A percentile compares a stretch with the other conserved stretches of the same genome.
Conservation (phyloP, 37 sponge, comb jelly and placozoan genomes). For the Bolinopsis microptera region DNA sequence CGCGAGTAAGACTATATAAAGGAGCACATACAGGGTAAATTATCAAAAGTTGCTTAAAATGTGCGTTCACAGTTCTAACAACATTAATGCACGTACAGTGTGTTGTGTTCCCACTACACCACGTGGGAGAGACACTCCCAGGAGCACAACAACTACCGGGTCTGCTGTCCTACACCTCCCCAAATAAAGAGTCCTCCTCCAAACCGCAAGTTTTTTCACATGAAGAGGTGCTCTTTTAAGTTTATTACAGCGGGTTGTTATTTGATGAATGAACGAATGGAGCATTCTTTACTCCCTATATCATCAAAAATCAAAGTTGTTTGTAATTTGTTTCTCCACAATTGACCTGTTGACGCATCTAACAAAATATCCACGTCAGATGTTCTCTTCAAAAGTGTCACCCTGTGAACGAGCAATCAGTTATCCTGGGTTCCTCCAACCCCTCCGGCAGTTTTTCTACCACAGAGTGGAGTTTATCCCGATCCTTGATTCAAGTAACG, state of each 20-base stretch:
- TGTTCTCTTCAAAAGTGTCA: not conserved
- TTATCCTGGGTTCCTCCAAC: not conserved
- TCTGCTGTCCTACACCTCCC: not conserved
- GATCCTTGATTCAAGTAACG: not conserved
- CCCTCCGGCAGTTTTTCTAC: not conserved
- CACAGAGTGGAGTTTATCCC: not conserved
- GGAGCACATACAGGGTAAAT: too few relatives aligned
- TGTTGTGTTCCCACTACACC: constrained; percentile 61
- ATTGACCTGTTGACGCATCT: too few relatives aligned
- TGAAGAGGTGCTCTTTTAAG: not conserved
- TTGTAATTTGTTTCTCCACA: too few relatives aligned
- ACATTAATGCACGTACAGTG: too few relatives aligned
- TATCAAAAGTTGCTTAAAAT: too few relatives aligned
- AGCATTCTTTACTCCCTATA: not conserved
- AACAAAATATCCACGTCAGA: too few relatives aligned
- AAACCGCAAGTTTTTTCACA: not conserved
- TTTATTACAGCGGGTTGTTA: not conserved
- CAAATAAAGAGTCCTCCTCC: not conserved
- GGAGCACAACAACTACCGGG: constrained; percentile 38
- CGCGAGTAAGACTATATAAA: too few relatives aligned
- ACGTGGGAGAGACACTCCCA: not conserved
- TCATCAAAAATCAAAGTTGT: too few relatives aligned
- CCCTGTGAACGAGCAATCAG: not conserved
- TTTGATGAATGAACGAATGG: not conserved
- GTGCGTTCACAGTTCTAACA: too few relatives aligned